Conservation (phyloP, 2,113 vertebrate genomes). For the Echinops telfairi region DNA sequence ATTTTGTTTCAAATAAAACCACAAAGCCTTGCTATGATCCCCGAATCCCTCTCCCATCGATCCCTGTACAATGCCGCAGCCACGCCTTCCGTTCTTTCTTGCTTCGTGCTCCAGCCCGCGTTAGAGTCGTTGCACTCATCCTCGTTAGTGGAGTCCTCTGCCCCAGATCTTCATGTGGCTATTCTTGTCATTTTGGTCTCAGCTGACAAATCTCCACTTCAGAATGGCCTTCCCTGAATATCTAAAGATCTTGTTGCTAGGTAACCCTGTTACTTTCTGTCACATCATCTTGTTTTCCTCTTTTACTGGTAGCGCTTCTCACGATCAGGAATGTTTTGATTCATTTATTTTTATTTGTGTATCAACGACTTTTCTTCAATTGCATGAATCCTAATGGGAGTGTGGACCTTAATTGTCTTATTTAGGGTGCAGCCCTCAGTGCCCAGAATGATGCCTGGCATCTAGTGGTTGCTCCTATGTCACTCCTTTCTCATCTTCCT, state of each 20-base stretch:
- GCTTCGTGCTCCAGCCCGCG: background rate
- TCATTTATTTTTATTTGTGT: background rate
- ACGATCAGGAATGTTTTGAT: background rate
- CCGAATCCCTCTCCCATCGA: background rate
- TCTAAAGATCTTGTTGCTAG: background rate
- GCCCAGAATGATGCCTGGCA: background rate
- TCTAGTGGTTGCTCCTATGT: background rate
- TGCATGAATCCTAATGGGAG: background rate
- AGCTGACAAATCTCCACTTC: background rate
- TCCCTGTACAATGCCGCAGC: background rate
- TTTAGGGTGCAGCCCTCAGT: background rate
- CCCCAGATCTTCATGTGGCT: background rate
- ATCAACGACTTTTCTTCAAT: background rate
- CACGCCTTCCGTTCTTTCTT: background rate
- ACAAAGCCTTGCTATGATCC: background rate
- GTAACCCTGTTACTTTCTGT: background rate
- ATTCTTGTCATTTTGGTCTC: background rate
- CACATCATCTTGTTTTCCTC: background rate
- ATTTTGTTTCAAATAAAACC: constrained; percentile 56
- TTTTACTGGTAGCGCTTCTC: background rate
- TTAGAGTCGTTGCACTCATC: background rate
- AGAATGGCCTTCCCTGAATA: background rate
- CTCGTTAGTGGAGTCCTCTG: background rate
- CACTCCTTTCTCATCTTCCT: background rate
- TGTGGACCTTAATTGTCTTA: background rate